Base-by-base conservation (phyloP, 2,797 vertebrate genomes). In the Margarornis squamiger region DNA sequence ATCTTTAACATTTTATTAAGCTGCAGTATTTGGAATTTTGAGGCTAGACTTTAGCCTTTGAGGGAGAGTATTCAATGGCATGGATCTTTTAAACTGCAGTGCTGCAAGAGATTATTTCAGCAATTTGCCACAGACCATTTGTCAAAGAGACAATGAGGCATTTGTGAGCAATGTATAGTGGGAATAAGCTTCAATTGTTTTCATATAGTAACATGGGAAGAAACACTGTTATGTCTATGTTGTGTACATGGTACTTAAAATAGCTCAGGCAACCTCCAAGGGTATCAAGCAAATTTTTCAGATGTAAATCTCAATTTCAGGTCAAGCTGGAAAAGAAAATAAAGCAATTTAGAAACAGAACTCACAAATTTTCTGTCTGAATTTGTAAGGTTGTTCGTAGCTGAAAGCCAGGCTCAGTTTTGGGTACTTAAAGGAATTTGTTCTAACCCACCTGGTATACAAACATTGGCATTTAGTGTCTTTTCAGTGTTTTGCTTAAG, bases 1-100 rank as follows among this genome's bases (percentile, higher is more conserved):
- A 92, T 97, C 96, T 98, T 98, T 95, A 98, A 98, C 98, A 95
- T 97, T 98, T 98, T 97, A 98, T 97, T 97, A 98, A 97, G 82
- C 95, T 97, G 90, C 57, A 95, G 97, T 97, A 97, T 98, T 98
- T 97, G 96, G 95, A 98, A 97, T 97, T 98, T 97, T 95, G 96
- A 97, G 93, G 91, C 94, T 91, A 95, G 96, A 86, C 91, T 97
- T 97, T 67, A 97, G 96, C 91, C 96, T 98, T 98, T 98, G 96
- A 98, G 96, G 95, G 93, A 67, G 61, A 85, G 59, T 89, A 92
- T 97, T 98, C 98, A 96, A 96, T 97, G 96, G 86, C 83, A 97
- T 96, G 95, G 98, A 97, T 97, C 96, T 97, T 98, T 97, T 96
- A 97, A 97, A 91, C 94, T 92, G 71, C 92, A 97, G 93, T 97